A percentile compares a stretch with the other conserved stretches of the same genome.
Conservation (phyloP, 1,140 invertebrate species). For the Hyphantria cunea region DNA sequence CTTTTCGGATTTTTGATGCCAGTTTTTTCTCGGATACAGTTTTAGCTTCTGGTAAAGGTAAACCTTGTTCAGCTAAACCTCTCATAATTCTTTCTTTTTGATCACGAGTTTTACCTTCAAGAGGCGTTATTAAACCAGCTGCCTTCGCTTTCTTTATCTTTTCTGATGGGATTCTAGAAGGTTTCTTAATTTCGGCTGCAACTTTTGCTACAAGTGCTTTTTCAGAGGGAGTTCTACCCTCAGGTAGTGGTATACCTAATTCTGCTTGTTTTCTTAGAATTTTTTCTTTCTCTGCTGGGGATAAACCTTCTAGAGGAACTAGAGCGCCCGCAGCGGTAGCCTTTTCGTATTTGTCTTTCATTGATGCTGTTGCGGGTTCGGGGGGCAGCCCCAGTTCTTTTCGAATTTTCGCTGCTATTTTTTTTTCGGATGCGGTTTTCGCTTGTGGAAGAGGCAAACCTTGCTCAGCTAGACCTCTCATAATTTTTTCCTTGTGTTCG, state of each 20-base stretch:
- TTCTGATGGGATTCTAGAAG: conserved; percentile 4
- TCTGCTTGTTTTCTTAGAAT: conserved; percentile 34
- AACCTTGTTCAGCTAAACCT: too few species aligned
- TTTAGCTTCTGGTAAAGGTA: too few species aligned
- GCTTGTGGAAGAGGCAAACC: conserved; percentile 36
- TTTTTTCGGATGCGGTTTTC: conserved; percentile 40
- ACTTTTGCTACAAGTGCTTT: conserved; percentile 27
- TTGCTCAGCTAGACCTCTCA: conserved; percentile 23
- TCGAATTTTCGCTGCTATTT: neutral
- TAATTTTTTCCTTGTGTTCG: conserved; percentile 38
- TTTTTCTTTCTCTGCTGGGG: conserved; percentile 34
- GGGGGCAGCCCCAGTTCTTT: conserved; percentile 30
- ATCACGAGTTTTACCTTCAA: too few species aligned
- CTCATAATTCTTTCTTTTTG: too few species aligned
- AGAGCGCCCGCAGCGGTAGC: conserved; percentile 34
- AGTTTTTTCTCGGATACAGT: too few species aligned
- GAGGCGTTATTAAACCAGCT: too few species aligned
- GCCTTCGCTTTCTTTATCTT: conserved; percentile 40
- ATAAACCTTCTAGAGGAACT: conserved; percentile 19
- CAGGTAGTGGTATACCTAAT: conserved; percentile 37
- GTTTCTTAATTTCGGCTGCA: neutral
- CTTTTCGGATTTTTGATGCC: too few species aligned
- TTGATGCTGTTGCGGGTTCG: conserved; percentile 20
- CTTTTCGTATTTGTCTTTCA: conserved; percentile 32
- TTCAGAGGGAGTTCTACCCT: conserved; percentile 42